phyloP scores from a whole-genome alignment of 2,888 invertebrate species.

The Synergus laeviventris region DNA sequence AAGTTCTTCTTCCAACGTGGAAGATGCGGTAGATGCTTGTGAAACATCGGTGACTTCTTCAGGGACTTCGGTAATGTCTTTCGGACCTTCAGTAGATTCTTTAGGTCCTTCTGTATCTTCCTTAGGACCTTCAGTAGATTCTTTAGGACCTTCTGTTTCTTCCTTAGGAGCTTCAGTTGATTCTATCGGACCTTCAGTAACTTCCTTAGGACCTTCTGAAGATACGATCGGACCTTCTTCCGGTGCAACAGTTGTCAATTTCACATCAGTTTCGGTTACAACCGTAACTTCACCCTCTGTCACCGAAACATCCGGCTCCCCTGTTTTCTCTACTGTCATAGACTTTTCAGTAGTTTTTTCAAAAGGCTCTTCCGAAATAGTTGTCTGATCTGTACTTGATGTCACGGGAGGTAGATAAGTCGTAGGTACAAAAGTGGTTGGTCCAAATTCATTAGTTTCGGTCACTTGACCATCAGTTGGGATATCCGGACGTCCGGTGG shows the following conservation, averaged over 20 bases:
- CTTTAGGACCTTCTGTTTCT: conserved; percentile 32
- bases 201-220: conserved; percentile 42
- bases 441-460: conserved; percentile 56
- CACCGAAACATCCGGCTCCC: background rate
- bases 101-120: conserved; percentile 36
- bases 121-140: conserved; percentile 26
- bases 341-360: conserved; percentile 41
- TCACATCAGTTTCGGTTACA: conserved; percentile 1
- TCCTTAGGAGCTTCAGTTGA: conserved; percentile 40
- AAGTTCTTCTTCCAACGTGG: conserved; percentile 40
- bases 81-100: conserved; percentile 34
- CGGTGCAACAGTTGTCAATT: conserved; percentile 44
- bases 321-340: background rate
- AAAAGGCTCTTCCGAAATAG: conserved; percentile 26
- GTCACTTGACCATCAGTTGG: conserved; percentile 59
- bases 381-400: conserved; percentile 45
- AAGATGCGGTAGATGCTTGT: conserved; percentile 43
- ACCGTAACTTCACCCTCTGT: background rate
- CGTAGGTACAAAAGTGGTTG: conserved; percentile 48
- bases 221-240: conserved; percentile 44
- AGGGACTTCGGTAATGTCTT: conserved; percentile 17
- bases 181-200: conserved; percentile 40
- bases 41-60: conserved; percentile 42
- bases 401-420: conserved; percentile 59
- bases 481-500: conserved; percentile 54